Conservation (phyloP, 2,113 vertebrate genomes). For the Regulus satrapa region DNA sequence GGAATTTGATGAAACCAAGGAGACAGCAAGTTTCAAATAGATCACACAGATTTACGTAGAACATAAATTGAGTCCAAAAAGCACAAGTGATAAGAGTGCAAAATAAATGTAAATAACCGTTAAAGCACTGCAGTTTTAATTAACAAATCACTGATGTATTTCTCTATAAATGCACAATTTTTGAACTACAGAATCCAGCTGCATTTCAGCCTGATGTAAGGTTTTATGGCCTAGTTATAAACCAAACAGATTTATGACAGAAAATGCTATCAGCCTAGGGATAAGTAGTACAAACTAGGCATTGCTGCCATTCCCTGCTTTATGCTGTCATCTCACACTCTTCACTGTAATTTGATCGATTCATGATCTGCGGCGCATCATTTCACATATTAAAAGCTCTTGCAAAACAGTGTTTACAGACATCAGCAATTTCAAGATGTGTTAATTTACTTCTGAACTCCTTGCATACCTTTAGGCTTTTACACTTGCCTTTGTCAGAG, state of each 20-base stretch:
- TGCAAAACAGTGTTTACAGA: conserved; percentile 35
- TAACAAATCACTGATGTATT: background rate
- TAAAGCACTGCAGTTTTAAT: background rate
- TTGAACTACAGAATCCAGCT: background rate
- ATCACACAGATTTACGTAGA: background rate
- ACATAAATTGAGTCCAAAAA: background rate
- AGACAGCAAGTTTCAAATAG: background rate
- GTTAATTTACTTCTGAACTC: background rate
- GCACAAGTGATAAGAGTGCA: background rate
- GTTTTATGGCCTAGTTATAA: conserved; percentile 6
- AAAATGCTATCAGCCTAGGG: background rate
- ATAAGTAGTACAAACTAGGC: background rate
- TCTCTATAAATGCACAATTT: background rate
- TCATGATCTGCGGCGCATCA: conserved; percentile 1
- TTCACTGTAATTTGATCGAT: background rate
- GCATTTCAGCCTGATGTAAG: background rate
- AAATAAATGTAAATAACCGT: background rate
- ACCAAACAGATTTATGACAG: background rate
- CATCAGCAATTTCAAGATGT: conserved; percentile 2
- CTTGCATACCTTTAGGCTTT: background rate
- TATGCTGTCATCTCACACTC: background rate
- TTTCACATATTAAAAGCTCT: conserved; percentile 32
- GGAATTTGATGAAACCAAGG: background rate
- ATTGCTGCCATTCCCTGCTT: background rate
- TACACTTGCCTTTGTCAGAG: conserved; percentile 6